These are phyloP conservation scores for Leucophenga montana DNA, from an alignment of 2,888 invertebrate species.

Conservation along the genomic window DNA sequence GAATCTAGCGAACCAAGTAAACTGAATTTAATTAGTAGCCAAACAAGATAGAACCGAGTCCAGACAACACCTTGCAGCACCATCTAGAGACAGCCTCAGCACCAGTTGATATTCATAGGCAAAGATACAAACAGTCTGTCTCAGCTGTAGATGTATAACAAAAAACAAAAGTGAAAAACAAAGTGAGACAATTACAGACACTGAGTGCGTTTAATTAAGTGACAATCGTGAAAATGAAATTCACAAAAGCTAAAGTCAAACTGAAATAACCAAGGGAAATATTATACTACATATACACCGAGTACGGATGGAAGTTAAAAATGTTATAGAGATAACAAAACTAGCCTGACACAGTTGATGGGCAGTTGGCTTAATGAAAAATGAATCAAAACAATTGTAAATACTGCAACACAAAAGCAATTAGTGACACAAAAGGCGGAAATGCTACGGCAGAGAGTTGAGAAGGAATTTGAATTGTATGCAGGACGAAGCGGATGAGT, in stretches of 20 bases:
- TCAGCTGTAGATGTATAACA: not conserved
- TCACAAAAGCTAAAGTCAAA: conserved; percentile 12
- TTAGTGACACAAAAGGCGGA: conserved; percentile 68
- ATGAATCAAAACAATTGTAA: conserved; percentile 68
- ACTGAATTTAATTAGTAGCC: too few species aligned
- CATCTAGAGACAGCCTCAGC: too few species aligned
- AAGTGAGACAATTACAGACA: conserved; percentile 53
- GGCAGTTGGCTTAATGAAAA: conserved; percentile 47
- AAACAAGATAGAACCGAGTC: too few species aligned
- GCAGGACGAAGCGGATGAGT: too few species aligned
- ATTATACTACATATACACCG: not conserved
- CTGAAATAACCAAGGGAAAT: not conserved
- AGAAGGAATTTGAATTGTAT: conserved; percentile 35
- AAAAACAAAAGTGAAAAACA: not conserved
- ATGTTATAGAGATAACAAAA: not conserved
- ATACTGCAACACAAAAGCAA: conserved; percentile 67
- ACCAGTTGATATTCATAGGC: too few species aligned
- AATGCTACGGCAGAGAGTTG: conserved; percentile 43
- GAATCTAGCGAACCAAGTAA: too few species aligned
- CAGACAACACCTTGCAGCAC: too few species aligned
- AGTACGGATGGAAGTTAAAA: not conserved
- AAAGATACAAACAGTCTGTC: too few species aligned
- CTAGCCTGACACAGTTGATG: not conserved
- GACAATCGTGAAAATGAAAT: conserved; percentile 23
- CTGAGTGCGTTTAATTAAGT: conserved; percentile 66